A percentile compares a stretch with the other conserved stretches of the same genome.
These are phyloP conservation scores for Buathra laborator DNA, from an alignment of 2,888 invertebrate genomes.

Conservation along the genomic window DNA sequence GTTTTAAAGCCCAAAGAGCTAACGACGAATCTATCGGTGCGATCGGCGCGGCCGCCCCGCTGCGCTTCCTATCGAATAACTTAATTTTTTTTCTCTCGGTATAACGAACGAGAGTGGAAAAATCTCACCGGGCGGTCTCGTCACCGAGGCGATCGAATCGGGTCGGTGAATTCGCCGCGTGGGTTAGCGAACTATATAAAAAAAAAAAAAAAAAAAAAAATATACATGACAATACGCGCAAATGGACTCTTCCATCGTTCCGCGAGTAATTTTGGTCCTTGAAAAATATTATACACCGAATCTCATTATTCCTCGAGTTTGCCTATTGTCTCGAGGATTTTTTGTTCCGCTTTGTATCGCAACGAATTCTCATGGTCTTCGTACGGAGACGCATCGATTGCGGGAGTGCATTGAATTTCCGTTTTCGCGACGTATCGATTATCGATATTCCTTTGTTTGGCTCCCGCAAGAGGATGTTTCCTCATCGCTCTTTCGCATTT, in stretches of 20 bases:
- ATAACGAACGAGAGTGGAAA: constrained; percentile 1
- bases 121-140: neutral
- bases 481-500: no score
- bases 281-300: neutral
- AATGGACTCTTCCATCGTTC: neutral
- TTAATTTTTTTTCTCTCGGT: neutral
- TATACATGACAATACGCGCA: no score
- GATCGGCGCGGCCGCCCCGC: neutral
- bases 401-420: constrained; percentile 10
- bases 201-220: neutral
- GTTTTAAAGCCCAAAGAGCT: neutral
- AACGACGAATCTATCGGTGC: neutral
- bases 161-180: neutral
- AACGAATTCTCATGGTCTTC: neutral
- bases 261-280: neutral
- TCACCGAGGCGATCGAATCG: neutral
- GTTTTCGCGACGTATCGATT: neutral
- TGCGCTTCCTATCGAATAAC: neutral
- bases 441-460: neutral
- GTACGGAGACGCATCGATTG: neutral
- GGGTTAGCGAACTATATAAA: neutral
- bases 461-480: neutral
- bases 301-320: neutral
- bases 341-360: constrained; percentile 8
- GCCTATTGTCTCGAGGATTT: constrained; percentile 8